phyloP scores from a whole-genome alignment of 1,140 invertebrate species.

The Babylonia areolata region DNA sequence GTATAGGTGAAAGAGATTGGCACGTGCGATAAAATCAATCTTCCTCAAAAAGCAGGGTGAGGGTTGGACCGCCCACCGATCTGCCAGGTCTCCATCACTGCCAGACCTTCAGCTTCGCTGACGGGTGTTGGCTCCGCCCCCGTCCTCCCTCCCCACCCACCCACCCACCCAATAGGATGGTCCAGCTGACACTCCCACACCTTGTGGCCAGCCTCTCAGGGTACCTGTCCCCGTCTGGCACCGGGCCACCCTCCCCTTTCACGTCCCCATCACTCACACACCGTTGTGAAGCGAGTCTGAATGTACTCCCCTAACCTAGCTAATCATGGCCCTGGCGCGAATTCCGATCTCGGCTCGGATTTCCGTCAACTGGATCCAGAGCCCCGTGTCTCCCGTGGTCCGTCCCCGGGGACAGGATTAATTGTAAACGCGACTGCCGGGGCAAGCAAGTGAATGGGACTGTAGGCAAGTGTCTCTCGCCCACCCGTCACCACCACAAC shows the following conservation, averaged over 20 bases:
- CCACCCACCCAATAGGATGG: no score
- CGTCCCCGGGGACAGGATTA: not conserved
- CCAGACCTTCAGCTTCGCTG: no score
- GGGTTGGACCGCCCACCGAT: no score
- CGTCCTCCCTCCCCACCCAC: no score
- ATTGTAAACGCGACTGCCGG: conserved; percentile 21
- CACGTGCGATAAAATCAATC: no score
- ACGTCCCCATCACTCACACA: not conserved
- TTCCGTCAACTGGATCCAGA: not conserved
- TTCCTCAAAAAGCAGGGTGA: no score
- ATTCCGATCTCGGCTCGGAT: conserved; percentile 21
- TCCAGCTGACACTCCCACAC: no score
- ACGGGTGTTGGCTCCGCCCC: no score
- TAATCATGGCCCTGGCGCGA: not conserved
- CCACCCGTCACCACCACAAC: not conserved
- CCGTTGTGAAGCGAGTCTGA: not conserved
- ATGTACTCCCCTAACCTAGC: not conserved
- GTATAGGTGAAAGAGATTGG: no score
- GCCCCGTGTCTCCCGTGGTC: not conserved
- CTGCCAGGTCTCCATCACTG: no score
- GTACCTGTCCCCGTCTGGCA: not conserved
- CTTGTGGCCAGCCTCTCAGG: not conserved
- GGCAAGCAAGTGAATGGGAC: not conserved
- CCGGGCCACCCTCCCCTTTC: not conserved
- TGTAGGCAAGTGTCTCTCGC: not conserved